Conservation (phyloP, 2,888 invertebrate species). For the Cephus sareptanus region DNA sequence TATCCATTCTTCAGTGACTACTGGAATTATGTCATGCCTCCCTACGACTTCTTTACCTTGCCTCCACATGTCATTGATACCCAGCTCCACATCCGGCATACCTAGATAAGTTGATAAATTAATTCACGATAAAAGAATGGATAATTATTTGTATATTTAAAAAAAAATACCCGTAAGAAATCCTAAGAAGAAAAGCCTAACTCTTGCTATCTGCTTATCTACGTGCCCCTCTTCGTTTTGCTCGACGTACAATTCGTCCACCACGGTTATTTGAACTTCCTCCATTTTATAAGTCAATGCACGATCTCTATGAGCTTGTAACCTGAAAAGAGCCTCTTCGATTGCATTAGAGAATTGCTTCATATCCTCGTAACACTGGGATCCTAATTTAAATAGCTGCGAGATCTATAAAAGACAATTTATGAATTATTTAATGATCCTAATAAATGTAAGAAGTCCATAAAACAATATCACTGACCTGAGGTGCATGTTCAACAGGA, state of each 20-base stretch:
- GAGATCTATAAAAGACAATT: conserved; percentile 74
- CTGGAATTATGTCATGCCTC: conserved; percentile 98
- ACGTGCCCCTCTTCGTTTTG: conserved; percentile 87
- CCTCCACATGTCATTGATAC: conserved; percentile 96
- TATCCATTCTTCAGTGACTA: conserved; percentile 99
- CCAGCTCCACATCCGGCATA: conserved; percentile 96
- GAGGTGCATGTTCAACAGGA: conserved; percentile 97
- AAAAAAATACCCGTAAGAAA: conserved; percentile 84
- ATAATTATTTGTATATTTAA: conserved; percentile 8
- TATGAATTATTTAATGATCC: background rate
- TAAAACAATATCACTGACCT: conserved; percentile 67
- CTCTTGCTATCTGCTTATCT: conserved; percentile 92
- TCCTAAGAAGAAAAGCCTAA: conserved; percentile 94
- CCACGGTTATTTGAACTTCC: conserved; percentile 92
- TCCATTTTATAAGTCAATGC: conserved; percentile 95
- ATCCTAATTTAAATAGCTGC: conserved; percentile 95
- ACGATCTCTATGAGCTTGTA: conserved; percentile 87
- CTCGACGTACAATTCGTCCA: conserved; percentile 92
- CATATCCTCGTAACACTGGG: conserved; percentile 88
- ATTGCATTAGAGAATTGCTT: conserved; percentile 91
- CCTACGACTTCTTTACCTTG: conserved; percentile 99
- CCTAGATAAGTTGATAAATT: conserved; percentile 67
- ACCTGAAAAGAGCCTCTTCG: conserved; percentile 91
- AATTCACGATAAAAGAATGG: background rate
- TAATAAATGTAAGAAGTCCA: background rate